Base-by-base conservation (phyloP, 2,888 invertebrate genomes). In the Notodonta ziczac region DNA sequence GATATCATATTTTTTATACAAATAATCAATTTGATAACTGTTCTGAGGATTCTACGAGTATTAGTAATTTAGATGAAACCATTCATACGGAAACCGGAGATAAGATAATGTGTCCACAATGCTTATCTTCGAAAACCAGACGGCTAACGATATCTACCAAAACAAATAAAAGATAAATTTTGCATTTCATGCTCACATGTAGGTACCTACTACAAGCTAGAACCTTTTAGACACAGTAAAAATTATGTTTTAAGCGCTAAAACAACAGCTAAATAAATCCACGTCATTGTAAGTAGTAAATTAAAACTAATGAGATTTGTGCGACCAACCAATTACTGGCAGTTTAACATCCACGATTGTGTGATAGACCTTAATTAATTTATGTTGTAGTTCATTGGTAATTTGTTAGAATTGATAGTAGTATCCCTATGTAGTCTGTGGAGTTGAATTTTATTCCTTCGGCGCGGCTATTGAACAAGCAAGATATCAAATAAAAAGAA, bases 161-260 rank as follows among this genome's bases (percentile, higher is more conserved):
- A 80, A 81, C 72, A 82, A 81, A 84, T 73, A 77, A 57, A 67
- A 63, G 75, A 79, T 78, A 75, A 71, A 68, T 66, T 55, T 70
- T 62, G 59, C 73, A 75, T 65, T 70, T 64, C 61, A 69, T 60
- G 64, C 58, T 46, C 72, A 70, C 72, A 73, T 78, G 72, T n/a
- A n/a, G n/a, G n/a, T n/a, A n/a, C n/a, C n/a, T n/a, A 1, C 24
- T 24, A 24, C 14, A 44, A 48, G 5, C 9, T 10, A 51, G 51
- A 14, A 54, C 48, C n/a, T 48, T n/a, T 48, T 57, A 55, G 39
- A 58, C 58, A 16, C 50, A 50, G 16, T 50, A 4, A 44, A 13
- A 13, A 5, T 24, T 50, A 50, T 50, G 4, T 50, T 4, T 10
- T 4, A 4, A 50, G 4, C 16, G 14, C 50, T 16, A 50, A 16